A percentile compares a stretch with the other conserved stretches of the same genome.
These are phyloP conservation scores for Passer domesticus DNA, from an alignment of 2,113 vertebrate genomes.

Conservation along the genomic window DNA sequence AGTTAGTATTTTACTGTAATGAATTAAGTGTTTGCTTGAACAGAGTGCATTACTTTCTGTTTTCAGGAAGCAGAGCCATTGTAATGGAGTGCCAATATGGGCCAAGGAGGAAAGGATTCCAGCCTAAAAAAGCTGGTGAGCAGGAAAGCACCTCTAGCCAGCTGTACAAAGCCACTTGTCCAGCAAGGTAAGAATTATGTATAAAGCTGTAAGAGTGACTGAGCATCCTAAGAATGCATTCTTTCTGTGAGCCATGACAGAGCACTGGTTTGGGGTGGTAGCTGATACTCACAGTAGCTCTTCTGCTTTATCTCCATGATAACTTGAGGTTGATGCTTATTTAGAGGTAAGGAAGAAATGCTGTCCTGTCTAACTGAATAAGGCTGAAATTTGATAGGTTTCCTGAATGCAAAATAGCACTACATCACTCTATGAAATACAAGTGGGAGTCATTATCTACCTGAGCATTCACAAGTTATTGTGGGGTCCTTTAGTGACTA, in stretches of 20 bases:
- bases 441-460: neutral
- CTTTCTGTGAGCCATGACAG: neutral
- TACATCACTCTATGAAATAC: neutral
- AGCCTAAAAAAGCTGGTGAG: conserved; percentile 78
- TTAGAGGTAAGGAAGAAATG: neutral
- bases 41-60: conserved; percentile 28
- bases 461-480: neutral
- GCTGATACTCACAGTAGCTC: neutral
- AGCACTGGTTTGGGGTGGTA: neutral
- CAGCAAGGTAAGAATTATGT: conserved; percentile 76
- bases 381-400: neutral
- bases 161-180: conserved; percentile 83
- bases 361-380: neutral
- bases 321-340: neutral
- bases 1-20: neutral
- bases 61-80: conserved; percentile 84
- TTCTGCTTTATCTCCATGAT: neutral
- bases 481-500: neutral
- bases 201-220: neutral
- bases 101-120: conserved; percentile 84
- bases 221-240: neutral
- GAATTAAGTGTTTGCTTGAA: neutral
- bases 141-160: conserved; percentile 69
- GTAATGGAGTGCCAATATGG: conserved; percentile 90
- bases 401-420: neutral